Evolutionary conservation across 2,888 invertebrate species (phyloP).

Genomic region (Caenorhabditis imperialis): DNA sequence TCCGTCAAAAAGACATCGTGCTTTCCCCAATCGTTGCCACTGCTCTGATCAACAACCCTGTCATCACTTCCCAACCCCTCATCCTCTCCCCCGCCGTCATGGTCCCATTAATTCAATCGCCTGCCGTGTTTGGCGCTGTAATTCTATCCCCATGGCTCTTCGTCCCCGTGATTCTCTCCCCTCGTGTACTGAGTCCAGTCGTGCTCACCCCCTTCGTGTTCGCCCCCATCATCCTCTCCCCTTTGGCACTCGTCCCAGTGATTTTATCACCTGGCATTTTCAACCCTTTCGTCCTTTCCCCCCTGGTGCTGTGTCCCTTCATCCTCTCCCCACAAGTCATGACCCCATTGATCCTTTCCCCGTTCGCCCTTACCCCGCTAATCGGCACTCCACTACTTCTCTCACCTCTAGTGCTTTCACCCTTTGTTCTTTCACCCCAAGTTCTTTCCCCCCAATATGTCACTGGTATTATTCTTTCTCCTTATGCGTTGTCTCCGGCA

Average conservation of each 20-base stretch:
- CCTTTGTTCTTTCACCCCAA: constrained; percentile 61
- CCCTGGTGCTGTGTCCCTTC: constrained; percentile 56
- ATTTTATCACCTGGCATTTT: constrained; percentile 48
- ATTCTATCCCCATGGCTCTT: constrained; percentile 61
- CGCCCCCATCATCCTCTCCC: constrained; percentile 59
- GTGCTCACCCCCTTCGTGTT: constrained; percentile 58
- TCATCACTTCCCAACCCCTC: constrained; percentile 52
- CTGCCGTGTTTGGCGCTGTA: constrained; percentile 50
- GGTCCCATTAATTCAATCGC: constrained; percentile 36
- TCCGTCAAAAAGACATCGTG: constrained; percentile 52
- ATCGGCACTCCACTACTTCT: constrained; percentile 49
- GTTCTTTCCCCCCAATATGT: constrained; percentile 55
- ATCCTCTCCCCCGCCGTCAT: constrained; percentile 54
- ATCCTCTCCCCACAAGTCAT: constrained; percentile 56
- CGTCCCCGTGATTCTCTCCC: constrained; percentile 61
- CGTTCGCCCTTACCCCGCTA: constrained; percentile 59
- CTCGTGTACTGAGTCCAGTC: constrained; percentile 57
- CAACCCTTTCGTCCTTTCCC: constrained; percentile 20
- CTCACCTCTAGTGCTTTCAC: constrained; percentile 57
- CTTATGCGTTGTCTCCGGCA: constrained; percentile 59
- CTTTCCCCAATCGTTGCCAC: constrained; percentile 24
- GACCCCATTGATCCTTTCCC: constrained; percentile 55
- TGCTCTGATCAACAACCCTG: constrained; percentile 15
- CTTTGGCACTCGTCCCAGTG: constrained; percentile 56
- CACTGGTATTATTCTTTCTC: constrained; percentile 53